phyloP scores from a whole-genome alignment of 2,888 invertebrate genomes.

The Drosophila borborema region DNA sequence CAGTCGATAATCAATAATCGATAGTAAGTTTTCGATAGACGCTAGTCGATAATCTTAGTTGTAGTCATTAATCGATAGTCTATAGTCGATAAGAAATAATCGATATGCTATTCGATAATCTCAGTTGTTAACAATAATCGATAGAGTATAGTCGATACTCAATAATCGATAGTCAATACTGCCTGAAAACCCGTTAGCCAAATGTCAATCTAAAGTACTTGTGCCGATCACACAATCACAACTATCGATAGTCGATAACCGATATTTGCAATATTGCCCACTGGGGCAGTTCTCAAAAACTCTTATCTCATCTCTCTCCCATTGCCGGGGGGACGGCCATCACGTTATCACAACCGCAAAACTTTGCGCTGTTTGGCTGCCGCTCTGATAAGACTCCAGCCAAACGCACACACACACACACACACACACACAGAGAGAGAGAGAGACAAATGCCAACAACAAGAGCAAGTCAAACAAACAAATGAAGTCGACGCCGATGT shows the following conservation, averaged over 20 bases:
- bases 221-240: neutral
- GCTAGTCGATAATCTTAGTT: neutral
- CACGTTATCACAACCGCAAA: constrained; percentile 38
- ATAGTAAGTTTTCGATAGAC: neutral
- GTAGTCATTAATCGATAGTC: neutral
- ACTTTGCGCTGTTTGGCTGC: constrained; percentile 28
- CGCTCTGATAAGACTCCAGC: constrained; percentile 44
- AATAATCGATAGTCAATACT: neutral
- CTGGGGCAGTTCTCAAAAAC: constrained; percentile 8
- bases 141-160: neutral
- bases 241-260: neutral
- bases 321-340: constrained; percentile 2
- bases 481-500: constrained; percentile 29
- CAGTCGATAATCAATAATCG: neutral
- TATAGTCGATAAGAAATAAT: neutral
- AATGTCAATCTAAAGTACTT: neutral
- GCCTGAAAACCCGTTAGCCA: neutral
- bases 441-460: neutral
- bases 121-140: neutral
- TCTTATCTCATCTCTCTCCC: constrained; percentile 3
- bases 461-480: constrained; percentile 44
- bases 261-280: neutral
- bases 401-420: constrained; percentile 17
- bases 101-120: neutral
- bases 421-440: too few relatives aligned